Percentiles rank a stretch among this genome's conserved stretches.
phyloP scores from a whole-genome alignment of 2,113 vertebrate species.

The Trogon melanurus region DNA sequence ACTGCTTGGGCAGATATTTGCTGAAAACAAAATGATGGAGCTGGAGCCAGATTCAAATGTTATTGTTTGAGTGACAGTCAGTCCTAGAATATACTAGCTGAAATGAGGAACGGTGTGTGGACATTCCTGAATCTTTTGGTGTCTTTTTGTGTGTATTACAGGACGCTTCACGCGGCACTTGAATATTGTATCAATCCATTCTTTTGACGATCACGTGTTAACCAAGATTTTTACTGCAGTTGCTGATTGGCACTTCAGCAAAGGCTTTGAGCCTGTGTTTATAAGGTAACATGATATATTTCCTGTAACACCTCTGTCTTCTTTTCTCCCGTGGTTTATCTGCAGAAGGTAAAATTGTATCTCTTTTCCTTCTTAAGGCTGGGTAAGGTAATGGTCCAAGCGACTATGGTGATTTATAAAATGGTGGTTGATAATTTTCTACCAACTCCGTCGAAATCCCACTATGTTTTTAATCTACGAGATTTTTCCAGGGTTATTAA shows the following conservation, averaged over 20 bases:
- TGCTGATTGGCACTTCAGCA: slow-evolving; percentile 89
- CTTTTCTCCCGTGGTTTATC: background rate
- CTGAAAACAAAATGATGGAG: background rate
- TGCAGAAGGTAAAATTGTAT: background rate
- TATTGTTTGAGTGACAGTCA: background rate
- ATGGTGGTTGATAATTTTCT: slow-evolving; percentile 86
- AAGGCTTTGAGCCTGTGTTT: slow-evolving; percentile 86
- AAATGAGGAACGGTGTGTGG: background rate
- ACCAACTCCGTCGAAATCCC: slow-evolving; percentile 93
- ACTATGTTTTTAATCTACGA: slow-evolving; percentile 92
- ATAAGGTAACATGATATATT: slow-evolving; percentile 74
- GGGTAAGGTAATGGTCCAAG: slow-evolving; percentile 88
- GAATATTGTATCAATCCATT: slow-evolving; percentile 86
- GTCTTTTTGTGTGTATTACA: slow-evolving; percentile 46
- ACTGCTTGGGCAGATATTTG: background rate
- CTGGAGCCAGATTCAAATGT: background rate
- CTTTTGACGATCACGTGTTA: slow-evolving; percentile 88
- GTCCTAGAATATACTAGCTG: background rate
- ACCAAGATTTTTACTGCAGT: slow-evolving; percentile 90
- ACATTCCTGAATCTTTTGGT: background rate
- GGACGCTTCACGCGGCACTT: slow-evolving; percentile 91
- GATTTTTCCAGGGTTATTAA: slow-evolving; percentile 91
- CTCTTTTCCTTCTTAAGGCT: slow-evolving; percentile 73
- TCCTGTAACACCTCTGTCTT: background rate
- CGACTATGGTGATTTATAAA: slow-evolving; percentile 87